A percentile compares a stretch with the other conserved stretches of the same genome.
phyloP scores from a whole-genome alignment of 2,797 vertebrate genomes.

The Smutsia temminckii region DNA sequence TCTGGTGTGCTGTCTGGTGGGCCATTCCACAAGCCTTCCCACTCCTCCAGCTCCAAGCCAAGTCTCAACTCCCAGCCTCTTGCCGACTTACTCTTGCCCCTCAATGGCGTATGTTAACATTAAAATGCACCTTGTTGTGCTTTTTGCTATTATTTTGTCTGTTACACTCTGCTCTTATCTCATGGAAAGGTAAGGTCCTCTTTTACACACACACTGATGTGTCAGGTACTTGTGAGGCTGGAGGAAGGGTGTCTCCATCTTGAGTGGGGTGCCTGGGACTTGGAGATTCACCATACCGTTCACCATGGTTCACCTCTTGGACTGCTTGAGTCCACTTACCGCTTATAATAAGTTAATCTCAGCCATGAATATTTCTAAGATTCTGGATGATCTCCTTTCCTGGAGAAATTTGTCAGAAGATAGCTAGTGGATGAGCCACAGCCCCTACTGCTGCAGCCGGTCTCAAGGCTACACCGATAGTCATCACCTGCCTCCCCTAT shows the following conservation, averaged over 20 bases:
- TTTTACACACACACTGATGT: not conserved
- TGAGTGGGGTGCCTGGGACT: not conserved
- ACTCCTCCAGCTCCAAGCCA: not conserved
- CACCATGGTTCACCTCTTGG: not conserved
- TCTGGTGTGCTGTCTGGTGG: not conserved
- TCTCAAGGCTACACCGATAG: not conserved
- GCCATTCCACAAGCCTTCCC: not conserved
- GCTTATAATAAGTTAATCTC: not conserved
- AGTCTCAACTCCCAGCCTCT: not conserved
- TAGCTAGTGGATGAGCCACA: not conserved
- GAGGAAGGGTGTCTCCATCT: not conserved
- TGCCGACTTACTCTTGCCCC: not conserved
- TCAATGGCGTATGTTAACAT: not conserved
- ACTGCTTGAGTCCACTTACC: not conserved
- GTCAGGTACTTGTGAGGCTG: not conserved
- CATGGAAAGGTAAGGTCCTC: not conserved
- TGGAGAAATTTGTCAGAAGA: not conserved
- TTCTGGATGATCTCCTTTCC: not conserved
- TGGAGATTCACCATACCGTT: too few species aligned
- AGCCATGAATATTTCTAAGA: not conserved
- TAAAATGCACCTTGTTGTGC: not conserved
- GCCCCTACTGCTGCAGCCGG: not conserved
- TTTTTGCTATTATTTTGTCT: not conserved
- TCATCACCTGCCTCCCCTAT: not conserved
- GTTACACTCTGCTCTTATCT: not conserved